A percentile compares a stretch with the other conserved stretches of the same genome.
Evolutionary conservation across 2,113 vertebrate species (phyloP).

Genomic region (Trichechus manatus): DNA sequence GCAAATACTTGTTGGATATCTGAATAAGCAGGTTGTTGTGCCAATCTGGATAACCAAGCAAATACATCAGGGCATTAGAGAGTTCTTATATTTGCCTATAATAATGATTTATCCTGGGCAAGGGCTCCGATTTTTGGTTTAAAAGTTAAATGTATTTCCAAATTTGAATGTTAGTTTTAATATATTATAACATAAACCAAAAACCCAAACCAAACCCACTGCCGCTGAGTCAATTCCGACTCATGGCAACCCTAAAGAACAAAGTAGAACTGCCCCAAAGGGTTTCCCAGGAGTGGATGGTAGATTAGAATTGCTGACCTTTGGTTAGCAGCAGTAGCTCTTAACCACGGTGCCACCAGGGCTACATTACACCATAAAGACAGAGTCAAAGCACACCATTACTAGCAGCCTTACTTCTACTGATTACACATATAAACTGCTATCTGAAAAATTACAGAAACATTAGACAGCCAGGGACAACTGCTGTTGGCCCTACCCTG

Average conservation of each 20-base stretch:
- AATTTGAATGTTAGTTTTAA: not conserved
- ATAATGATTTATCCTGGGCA: not conserved
- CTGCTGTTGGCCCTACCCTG: not conserved
- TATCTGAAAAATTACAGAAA: not conserved
- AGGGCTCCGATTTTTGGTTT: not conserved
- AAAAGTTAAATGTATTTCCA: not conserved
- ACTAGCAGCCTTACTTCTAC: not conserved
- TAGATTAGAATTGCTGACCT: no score
- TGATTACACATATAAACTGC: not conserved
- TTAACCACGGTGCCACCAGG: no score
- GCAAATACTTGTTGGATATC: not conserved
- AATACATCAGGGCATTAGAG: not conserved
- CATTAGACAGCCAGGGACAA: not conserved
- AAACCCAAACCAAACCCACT: no score
- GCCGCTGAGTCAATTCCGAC: no score
- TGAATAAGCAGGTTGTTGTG: not conserved
- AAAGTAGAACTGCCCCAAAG: no score
- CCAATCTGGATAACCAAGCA: not conserved
- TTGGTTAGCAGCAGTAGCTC: no score
- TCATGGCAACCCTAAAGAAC: no score
- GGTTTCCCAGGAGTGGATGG: no score
- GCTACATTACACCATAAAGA: not conserved
- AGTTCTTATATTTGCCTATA: not conserved
- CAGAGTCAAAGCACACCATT: slow-evolving; percentile 2
- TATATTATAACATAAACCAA: not conserved